A percentile compares a stretch with the other conserved stretches of the same genome.
These are phyloP conservation scores for Oncorhynchus masou DNA, from an alignment of 2,113 vertebrate genomes.

Conservation along the genomic window DNA sequence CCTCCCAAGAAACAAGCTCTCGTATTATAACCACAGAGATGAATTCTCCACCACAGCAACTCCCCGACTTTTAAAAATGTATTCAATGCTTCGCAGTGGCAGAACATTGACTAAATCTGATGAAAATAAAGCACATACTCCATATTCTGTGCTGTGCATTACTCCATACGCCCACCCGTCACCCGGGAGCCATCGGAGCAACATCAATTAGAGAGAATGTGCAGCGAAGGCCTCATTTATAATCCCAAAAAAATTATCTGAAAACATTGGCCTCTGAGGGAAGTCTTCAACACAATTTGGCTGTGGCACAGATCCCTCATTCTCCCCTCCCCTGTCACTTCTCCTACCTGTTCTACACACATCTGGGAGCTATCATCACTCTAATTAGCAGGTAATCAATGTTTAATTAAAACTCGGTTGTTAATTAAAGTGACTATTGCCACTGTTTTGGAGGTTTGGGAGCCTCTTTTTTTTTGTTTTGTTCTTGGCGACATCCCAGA, in stretches of 20 bases:
- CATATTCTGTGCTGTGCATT: not conserved
- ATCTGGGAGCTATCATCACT: conserved; percentile 83
- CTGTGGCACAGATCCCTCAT: conserved; percentile 71
- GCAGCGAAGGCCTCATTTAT: not conserved
- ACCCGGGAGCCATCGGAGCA: conserved; percentile 11
- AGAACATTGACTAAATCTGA: conserved; percentile 11
- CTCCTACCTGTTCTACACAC: conserved; percentile 58
- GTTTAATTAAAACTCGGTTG: conserved; percentile 88
- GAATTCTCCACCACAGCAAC: not conserved
- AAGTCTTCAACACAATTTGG: conserved; percentile 64
- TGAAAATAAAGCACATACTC: not conserved
- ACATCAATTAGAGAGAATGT: conserved; percentile 11
- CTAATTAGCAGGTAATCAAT: conserved; percentile 91
- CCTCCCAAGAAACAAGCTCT: not conserved
- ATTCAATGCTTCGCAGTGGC: conserved; percentile 4
- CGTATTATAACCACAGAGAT: not conserved
- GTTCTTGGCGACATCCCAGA: conserved; percentile 19
- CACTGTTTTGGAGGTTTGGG: conserved; percentile 66
- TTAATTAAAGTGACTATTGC: conserved; percentile 81
- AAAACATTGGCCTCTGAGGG: conserved; percentile 22
- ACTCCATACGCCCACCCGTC: not conserved
- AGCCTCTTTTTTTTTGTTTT: conserved; percentile 38
- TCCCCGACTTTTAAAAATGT: not conserved
- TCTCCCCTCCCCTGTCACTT: conserved; percentile 42
- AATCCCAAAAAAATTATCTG: not conserved